Evolutionary conservation across 2,797 vertebrate species (phyloP), one percentile per base, ranked within the genome.

Genomic region (Danio jaintianensis): DNA sequence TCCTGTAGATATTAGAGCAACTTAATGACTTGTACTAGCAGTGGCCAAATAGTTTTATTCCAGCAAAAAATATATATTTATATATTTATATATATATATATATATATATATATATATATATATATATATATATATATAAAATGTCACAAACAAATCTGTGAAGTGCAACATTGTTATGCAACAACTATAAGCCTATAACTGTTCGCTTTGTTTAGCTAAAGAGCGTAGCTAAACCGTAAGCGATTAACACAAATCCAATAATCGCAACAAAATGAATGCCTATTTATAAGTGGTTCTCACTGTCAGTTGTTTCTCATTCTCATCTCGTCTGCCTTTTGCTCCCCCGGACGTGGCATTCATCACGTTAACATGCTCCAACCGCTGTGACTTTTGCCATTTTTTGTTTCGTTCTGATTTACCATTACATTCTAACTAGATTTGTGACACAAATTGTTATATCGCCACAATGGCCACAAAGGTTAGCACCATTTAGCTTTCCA

Each of bases 361-460:
- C 43, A 43, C 18, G 66, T 9, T 59, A 48, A 67, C 76, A 66
- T 69, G 69, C 53, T 79, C 59, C 45, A 29, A 10, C 55, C 16
- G 11, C 62, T 38, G 56, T 69, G 73, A 29, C 71, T 89, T 89
- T 90, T 89, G 89, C 91, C 91, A 88, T 85, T 90, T 90, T 82
- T 66, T 91, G 76, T 91, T 86, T 92, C 82, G 80, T 55, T 15
- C 88, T 93, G 92, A 95, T 94, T 92, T 89, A 92, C 91, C 91
- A 88, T 93, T 89, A 92, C 91, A 78, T 89, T 91, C 89, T 86
- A 87, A 94, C 92, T 89, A 91, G 84, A 90, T 90, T 91, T 87
- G 78, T 91, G 93, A 94, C 93, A 94, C 92, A 93, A 93, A 94
- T 93, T 94, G 90, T 92, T 89, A 90, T 91, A 91, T 92, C 91